Conservation (phyloP, 2,888 invertebrate genomes). For the Dione vanillae region DNA sequence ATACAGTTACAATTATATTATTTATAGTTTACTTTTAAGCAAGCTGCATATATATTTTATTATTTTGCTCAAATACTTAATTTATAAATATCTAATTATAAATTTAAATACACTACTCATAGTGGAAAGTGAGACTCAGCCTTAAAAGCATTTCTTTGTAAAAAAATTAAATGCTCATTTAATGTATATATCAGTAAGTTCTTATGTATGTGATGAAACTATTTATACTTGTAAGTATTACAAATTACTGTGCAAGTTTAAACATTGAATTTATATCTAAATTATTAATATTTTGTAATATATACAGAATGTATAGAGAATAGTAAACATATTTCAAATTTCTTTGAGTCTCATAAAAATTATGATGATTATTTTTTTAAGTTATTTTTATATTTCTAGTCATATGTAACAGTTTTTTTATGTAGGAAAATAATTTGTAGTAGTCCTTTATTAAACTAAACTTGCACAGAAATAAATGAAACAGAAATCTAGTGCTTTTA, state of each 20-base stretch:
- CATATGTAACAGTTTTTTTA: not conserved
- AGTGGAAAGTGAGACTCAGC: conserved; percentile 28
- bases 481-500: conserved; percentile 56
- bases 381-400: not conserved
- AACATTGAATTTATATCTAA: not conserved
- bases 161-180: conserved; percentile 60
- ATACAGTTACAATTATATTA: conserved; percentile 6
- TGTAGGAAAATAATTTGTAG: not conserved
- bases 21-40: conserved; percentile 16
- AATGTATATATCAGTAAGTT: conserved; percentile 54
- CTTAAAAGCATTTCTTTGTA: conserved; percentile 68
- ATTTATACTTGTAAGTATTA: conserved; percentile 41
- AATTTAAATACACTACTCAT: conserved; percentile 8
- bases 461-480: conserved; percentile 31
- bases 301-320: not conserved
- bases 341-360: not conserved
- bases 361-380: not conserved
- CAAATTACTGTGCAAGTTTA: conserved; percentile 42
- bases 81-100: not conserved
- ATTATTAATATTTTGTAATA: not conserved
- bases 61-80: conserved; percentile 23
- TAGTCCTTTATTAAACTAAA: conserved; percentile 5
- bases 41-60: conserved; percentile 14
- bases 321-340: not conserved
- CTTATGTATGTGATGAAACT: conserved; percentile 46